Percentiles rank a stretch among this genome's conserved stretches.
Conservation (phyloP, 2,888 invertebrate species). For the Acholoe squamosa region DNA sequence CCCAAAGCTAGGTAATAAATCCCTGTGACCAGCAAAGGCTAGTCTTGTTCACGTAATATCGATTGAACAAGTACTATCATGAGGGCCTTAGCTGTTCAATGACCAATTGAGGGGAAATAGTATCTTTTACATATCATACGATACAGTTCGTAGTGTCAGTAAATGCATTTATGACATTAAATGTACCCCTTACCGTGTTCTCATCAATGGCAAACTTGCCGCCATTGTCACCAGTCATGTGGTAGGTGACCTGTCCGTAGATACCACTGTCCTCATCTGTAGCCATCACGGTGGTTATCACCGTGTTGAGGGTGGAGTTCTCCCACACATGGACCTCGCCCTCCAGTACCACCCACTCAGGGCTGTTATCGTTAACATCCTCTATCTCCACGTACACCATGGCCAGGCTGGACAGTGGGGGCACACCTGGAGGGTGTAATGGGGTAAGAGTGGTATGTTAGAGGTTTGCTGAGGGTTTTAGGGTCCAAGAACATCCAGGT, state of each 20-base stretch:
- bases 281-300: constrained; percentile 65
- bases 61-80: no score
- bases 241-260: constrained; percentile 66
- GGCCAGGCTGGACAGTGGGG: constrained; percentile 65
- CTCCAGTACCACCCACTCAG: constrained; percentile 72
- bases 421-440: neutral
- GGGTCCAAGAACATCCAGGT: no score
- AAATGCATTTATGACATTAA: neutral
- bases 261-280: constrained; percentile 67
- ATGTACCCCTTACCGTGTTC: constrained; percentile 64
- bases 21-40: no score
- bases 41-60: no score
- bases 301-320: constrained; percentile 63
- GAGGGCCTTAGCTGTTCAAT: no score
- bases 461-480: no score
- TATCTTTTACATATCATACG: no score
- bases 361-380: constrained; percentile 81
- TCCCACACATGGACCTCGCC: constrained; percentile 61
- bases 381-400: constrained; percentile 67
- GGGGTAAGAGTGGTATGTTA: no score
- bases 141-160: no score
- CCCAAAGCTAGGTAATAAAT: no score
- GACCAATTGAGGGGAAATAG: no score
- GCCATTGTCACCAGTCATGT: constrained; percentile 63
- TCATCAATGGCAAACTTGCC: constrained; percentile 66